Evolutionary conservation across 2,113 vertebrate genomes (phyloP).

Genomic region (Deroptyus accipitrinus): DNA sequence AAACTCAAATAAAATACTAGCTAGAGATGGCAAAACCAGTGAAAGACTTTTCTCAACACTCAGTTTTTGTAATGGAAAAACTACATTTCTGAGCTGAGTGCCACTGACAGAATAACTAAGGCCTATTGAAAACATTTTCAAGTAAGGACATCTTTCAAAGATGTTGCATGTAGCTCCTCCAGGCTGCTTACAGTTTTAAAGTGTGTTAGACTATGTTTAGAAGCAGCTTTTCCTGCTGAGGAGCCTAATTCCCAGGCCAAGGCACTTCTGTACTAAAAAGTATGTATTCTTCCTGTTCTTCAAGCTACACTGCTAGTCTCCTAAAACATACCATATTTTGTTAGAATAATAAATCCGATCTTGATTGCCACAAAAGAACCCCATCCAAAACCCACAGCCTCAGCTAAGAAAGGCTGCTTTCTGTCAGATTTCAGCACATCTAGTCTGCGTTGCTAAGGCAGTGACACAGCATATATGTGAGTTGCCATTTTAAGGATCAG

Average conservation of each 20-base stretch:
- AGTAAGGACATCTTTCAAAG: neutral
- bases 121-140: neutral
- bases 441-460: slow-evolving; percentile 2
- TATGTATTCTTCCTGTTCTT: neutral
- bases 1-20: neutral
- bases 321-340: neutral
- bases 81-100: neutral
- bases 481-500: slow-evolving; percentile 60
- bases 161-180: neutral
- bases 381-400: neutral
- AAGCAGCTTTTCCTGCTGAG: neutral
- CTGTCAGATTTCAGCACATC: neutral
- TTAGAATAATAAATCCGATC: neutral
- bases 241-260: neutral
- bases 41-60: neutral
- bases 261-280: neutral
- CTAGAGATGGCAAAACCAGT: neutral
- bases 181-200: neutral
- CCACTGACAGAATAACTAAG: neutral
- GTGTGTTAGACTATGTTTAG: neutral
- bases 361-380: neutral
- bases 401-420: neutral
- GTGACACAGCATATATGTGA: slow-evolving; percentile 56
- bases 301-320: neutral
- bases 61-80: neutral